phyloP scores from a whole-genome alignment of 2,797 vertebrate genomes.

The Furcifer pardalis region DNA sequence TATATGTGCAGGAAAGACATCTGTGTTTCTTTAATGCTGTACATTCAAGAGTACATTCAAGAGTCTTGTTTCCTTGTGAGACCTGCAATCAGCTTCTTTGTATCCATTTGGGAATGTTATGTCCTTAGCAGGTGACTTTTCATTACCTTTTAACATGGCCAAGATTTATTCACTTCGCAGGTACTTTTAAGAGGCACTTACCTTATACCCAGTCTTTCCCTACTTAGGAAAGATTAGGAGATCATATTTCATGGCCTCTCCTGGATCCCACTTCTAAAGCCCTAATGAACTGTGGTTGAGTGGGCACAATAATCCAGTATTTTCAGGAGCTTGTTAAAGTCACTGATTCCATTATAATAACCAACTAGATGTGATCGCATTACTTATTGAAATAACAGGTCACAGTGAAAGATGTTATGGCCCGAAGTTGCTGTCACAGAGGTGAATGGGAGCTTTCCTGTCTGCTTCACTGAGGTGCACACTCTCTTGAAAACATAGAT shows the following conservation, averaged over 20 bases:
- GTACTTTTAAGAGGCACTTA: constrained; percentile 63
- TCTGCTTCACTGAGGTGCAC: neutral
- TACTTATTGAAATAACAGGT: constrained; percentile 49
- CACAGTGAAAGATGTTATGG: neutral
- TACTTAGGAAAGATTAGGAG: constrained; percentile 66
- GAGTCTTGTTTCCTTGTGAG: neutral
- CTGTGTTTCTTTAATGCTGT: constrained; percentile 22
- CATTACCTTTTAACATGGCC: constrained; percentile 45
- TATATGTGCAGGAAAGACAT: constrained; percentile 1
- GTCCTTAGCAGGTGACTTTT: constrained; percentile 27
- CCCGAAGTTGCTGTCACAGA: neutral
- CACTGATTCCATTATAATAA: constrained; percentile 53
- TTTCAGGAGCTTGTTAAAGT: constrained; percentile 67
- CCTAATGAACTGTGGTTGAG: constrained; percentile 73
- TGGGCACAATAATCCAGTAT: constrained; percentile 68
- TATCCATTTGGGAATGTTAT: constrained; percentile 38
- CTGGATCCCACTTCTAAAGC: constrained; percentile 59
- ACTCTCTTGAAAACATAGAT: neutral
- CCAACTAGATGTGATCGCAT: constrained; percentile 62
- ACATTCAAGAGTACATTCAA: neutral
- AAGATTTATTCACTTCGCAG: constrained; percentile 66
- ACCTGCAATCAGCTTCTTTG: neutral
- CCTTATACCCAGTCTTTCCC: constrained; percentile 64
- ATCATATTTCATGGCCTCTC: constrained; percentile 65
- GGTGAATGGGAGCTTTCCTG: constrained; percentile 40